Conservation (phyloP, 2,113 vertebrate genomes). For the Dicrurus megarhynchus region DNA sequence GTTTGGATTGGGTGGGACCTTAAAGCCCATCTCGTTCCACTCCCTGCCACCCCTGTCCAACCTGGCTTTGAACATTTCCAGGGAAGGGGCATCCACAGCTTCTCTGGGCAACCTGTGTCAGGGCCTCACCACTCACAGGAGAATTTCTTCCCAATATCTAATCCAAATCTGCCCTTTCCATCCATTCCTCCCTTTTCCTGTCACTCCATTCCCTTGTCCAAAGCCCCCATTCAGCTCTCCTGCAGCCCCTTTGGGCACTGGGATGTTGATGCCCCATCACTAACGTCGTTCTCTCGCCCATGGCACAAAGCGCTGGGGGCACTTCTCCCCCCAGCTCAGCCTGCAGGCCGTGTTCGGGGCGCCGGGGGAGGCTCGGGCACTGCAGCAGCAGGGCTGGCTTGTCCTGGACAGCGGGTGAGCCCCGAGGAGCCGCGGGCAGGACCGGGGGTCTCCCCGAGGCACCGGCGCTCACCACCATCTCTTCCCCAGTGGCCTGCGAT, state of each 20-base stretch:
- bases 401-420: conserved; percentile 82
- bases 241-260: background rate
- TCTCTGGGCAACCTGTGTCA: background rate
- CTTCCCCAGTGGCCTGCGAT: conserved; percentile 82
- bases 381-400: conserved; percentile 71
- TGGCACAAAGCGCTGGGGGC: conserved; percentile 81
- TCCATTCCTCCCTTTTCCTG: background rate
- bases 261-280: background rate
- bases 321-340: conserved; percentile 73
- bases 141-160: background rate
- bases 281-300: background rate
- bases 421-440: rapidly evolving
- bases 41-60: background rate
- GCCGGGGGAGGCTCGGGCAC: conserved; percentile 60
- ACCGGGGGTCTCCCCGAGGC: rapidly evolving
- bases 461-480: background rate
- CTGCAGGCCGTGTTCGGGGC: conserved; percentile 73
- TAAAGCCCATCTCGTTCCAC: background rate
- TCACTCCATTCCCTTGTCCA: background rate
- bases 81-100: background rate
- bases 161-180: background rate
- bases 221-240: background rate
- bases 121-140: background rate
- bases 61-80: background rate
- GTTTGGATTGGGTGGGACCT: background rate